Evolutionary conservation across 2,113 vertebrate species (phyloP), one percentile per base, ranked within the genome.

Genomic region (Seriola rivoliana): DNA sequence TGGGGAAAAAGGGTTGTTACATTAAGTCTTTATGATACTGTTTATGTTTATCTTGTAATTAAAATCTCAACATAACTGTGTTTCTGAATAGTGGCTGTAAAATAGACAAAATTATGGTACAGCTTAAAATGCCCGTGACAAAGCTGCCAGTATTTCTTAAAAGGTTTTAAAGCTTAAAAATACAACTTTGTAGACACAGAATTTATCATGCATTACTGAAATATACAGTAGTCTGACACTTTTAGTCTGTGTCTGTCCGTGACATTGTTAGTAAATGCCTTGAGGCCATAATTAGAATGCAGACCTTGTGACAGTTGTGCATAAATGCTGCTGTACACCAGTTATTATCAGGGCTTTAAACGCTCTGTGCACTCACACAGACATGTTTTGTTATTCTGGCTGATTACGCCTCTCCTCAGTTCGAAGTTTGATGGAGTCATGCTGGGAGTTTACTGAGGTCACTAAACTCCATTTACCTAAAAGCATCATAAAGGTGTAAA

Each of bases 261-360:
- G 65, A 64, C 16, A 38, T 38, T 64, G 25, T 78, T 32, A 23
- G 10, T 60, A 36, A 48, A 71, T 36, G 38, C 25, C 52, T 34
- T 21, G 25, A 75, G 46, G 36, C 54, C n/a, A 4, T 66, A 42
- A 62, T 75, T 71, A 40, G 17, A 66, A 87, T 72, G 38, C 1
- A 71, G 16, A 57, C 13, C n/a, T 13, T 8, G 32, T 25, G 38
- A 64, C 52, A 50, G 40, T 25, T 48, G 38, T 8, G 23, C 2
- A 34, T 3, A 25, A 50, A 57, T 58, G 21, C 8, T 23, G 7
- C 23, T 50, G 14, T 63, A 72, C 48, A 72, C 2, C 21, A 44
- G 60, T 38, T 48, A 8, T 71, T 67, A 11, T 59, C 9, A 8
- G 17, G 11, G 54, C 59, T 32, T 67, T 67, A 25, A 67, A 67